A percentile compares a stretch with the other conserved stretches of the same genome.
Evolutionary conservation across 2,888 invertebrate genomes (phyloP).

Genomic region (Spilosoma lubricipeda): DNA sequence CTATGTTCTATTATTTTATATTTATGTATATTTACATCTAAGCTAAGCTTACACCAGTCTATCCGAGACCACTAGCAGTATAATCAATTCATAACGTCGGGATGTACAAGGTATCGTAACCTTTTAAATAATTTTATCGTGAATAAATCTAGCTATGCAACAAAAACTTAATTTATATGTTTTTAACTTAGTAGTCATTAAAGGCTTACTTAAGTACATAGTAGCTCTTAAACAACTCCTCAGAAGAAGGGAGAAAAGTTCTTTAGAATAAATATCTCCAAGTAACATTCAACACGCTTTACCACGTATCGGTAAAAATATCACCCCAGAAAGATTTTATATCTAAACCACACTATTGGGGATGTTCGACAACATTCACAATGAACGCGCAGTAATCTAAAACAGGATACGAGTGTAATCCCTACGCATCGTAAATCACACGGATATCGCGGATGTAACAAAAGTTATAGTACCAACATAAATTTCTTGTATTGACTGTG

Average conservation of each 20-base stretch:
- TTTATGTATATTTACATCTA: too few species aligned
- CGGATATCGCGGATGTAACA: slow-evolving; percentile 67
- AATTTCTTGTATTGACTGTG: slow-evolving; percentile 67
- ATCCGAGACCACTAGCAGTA: too few species aligned
- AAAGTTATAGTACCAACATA: slow-evolving; percentile 73
- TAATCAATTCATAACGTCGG: too few species aligned
- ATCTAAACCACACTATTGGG: slow-evolving; percentile 27
- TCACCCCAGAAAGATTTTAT: slow-evolving; percentile 19
- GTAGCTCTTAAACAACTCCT: neutral
- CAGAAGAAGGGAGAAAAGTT: neutral
- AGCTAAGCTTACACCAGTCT: too few species aligned
- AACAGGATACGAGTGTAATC: slow-evolving; percentile 62
- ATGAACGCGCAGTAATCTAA: slow-evolving; percentile 58
- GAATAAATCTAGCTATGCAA: too few species aligned
- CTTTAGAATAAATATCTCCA: neutral
- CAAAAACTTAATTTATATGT: too few species aligned
- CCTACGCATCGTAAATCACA: slow-evolving; percentile 65
- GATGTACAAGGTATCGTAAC: too few species aligned
- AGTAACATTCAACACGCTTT: neutral
- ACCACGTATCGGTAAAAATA: slow-evolving; percentile 15
- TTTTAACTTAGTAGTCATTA: neutral
- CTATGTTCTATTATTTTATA: too few species aligned
- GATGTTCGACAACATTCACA: slow-evolving; percentile 47
- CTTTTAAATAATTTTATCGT: too few species aligned
- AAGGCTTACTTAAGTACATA: neutral